phyloP scores from a whole-genome alignment of 1,140 invertebrate genomes.

The Phortica variegata region DNA sequence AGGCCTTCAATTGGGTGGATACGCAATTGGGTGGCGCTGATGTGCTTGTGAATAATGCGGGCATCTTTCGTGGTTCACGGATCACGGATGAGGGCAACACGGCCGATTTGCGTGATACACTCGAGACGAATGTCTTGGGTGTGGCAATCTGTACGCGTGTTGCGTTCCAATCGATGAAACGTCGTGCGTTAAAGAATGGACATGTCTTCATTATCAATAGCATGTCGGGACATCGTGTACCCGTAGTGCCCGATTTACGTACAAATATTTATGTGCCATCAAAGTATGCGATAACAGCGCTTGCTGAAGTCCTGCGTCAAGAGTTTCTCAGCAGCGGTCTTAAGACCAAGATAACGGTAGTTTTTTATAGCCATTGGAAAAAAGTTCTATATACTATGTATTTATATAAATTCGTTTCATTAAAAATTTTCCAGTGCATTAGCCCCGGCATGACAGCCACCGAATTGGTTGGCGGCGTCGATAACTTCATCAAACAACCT shows the following conservation, averaged over 20 bases:
- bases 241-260: slow-evolving; percentile 43
- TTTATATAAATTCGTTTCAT: background rate
- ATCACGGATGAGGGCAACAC: slow-evolving; percentile 20
- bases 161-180: slow-evolving; percentile 67
- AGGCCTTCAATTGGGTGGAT: slow-evolving; percentile 67
- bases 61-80: slow-evolving; percentile 46
- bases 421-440: slow-evolving; percentile 58
- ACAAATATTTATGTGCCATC: slow-evolving; percentile 64
- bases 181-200: slow-evolving; percentile 65
- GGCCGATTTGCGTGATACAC: slow-evolving; percentile 39
- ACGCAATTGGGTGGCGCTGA: slow-evolving; percentile 66
- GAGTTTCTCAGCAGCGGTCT: slow-evolving; percentile 64
- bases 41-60: slow-evolving; percentile 76
- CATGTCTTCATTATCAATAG: slow-evolving; percentile 75
- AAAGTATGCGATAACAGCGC: slow-evolving; percentile 70
- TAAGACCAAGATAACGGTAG: slow-evolving; percentile 66
- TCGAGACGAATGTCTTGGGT: slow-evolving; percentile 69
- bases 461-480: slow-evolving; percentile 54
- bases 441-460: slow-evolving; percentile 65
- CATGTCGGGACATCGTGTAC: slow-evolving; percentile 59
- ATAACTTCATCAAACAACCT: slow-evolving; percentile 28
- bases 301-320: slow-evolving; percentile 65
- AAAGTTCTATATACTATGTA: background rate
- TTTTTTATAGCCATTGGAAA: background rate
- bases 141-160: slow-evolving; percentile 67